Evolutionary conservation across 2,797 vertebrate species (phyloP), one percentile per base, ranked within the genome.

Genomic region (Rallus crepitans): DNA sequence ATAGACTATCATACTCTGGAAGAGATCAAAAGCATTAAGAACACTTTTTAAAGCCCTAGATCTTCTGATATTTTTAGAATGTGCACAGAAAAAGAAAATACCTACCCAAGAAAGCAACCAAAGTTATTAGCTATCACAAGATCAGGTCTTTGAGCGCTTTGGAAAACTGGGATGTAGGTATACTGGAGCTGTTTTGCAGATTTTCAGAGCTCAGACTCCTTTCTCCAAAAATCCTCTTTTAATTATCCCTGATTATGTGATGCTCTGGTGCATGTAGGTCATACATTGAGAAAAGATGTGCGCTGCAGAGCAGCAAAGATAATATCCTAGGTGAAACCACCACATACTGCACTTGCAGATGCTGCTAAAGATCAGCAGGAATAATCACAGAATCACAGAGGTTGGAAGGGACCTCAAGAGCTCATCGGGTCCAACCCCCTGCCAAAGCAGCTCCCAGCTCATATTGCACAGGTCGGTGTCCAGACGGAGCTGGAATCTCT

Each of bases 171-270:
- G 60, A 80, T 53, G 13, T 6, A 76, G 91, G 39, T 11, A 50
- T 37, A 55, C 55, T 40, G 45, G 48, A 71, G 88, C 10, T 52
- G 25, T 86, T 81, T 31, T 52, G 42, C 13, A 82, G 55, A 59
- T 52, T 84, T 52, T 40, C 30, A 24, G 55, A 92, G 70, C 42
- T 47, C 14, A 1, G 88, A 56, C 15, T 86, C 35, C 39, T 16
- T 82, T 64, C 72, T 80, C 61, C 15, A 42, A 81, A 94, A 94
- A 90, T 25, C 33, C 25, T 78, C 57, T 73, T 68, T 25, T 78
- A n/a, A 75, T 88, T 78, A 71, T 39, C 39, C 24, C 18, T 28
- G 63, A 57, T 83, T 65, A 83, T 33, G 59, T 40, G 53, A 77
- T 2, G 37, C 25, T 1, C 1, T 53, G 72, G 65, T 12, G 35